phyloP scores from a whole-genome alignment of 2,888 invertebrate genomes.

The Dryadula phaetusa region DNA sequence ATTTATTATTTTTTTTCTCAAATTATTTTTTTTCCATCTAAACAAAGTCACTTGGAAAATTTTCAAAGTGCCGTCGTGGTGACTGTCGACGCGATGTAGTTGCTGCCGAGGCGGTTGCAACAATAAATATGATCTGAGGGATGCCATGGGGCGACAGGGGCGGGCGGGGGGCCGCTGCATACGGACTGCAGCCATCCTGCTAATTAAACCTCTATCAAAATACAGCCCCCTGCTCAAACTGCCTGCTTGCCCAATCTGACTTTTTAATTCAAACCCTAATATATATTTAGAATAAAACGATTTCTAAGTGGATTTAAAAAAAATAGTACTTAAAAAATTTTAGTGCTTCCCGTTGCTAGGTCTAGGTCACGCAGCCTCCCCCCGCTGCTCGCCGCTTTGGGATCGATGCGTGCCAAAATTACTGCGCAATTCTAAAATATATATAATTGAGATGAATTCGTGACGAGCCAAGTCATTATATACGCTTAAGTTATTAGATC shows the following conservation, averaged over 20 bases:
- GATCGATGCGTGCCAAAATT: conserved; percentile 11
- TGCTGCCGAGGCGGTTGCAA: conserved; percentile 9
- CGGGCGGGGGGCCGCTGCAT: conserved; percentile 48
- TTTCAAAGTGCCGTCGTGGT: conserved; percentile 8
- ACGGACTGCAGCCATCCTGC: conserved; percentile 46
- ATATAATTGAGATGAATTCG: not conserved
- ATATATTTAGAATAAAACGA: not conserved
- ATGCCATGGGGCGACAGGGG: conserved; percentile 31
- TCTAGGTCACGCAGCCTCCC: conserved; percentile 24
- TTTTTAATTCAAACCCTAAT: not conserved
- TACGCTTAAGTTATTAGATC: not conserved
- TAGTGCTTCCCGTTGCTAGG: conserved; percentile 12
- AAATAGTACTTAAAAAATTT: not conserved
- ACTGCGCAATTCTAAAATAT: conserved; percentile 19
- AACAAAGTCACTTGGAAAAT: conserved; percentile 9
- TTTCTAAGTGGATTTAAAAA: not conserved
- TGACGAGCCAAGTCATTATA: not conserved
- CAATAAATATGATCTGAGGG: conserved; percentile 23
- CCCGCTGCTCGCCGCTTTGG: not conserved
- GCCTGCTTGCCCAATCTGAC: not conserved
- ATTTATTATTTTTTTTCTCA: too few species aligned
- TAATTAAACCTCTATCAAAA: conserved; percentile 26
- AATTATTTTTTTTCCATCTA: too few species aligned
- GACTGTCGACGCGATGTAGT: conserved; percentile 13
- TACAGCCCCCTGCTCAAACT: not conserved